Evolutionary conservation across 2,113 vertebrate species (phyloP), one percentile per base, ranked within the genome.

Genomic region (Lamprotornis superbus): DNA sequence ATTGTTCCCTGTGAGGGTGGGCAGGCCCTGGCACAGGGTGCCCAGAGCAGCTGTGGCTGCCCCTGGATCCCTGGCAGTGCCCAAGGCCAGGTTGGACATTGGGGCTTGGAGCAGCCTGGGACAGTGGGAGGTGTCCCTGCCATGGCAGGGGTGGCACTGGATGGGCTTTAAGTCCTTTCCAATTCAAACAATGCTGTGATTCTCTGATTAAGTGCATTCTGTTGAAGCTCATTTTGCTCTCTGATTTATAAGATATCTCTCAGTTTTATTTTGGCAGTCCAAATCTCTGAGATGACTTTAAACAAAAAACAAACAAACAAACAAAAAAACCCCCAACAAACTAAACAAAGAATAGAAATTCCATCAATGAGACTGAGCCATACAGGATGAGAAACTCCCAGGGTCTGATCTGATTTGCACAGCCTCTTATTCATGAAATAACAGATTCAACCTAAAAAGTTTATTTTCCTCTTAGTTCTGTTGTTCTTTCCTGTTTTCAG

Each of bases 101-200:
- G 49, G 24, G 49, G 24, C 24, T 50, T 40, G 49, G 49, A 50
- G 49, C 49, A 50, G 24, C 49, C 39, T 50, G 49, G 49, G 71
- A 28, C 33, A 57, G 53, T 57, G 53, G 71, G 1, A 57, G 33
- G 33, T 28, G 55, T 46, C 71, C 40, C 31, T 74, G 70, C 70
- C 53, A 35, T 46, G 53, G 53, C 40, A 28, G 71, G 18, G 53
- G 31, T n/a, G 55, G 42, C 2, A 47, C 25, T 37, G 56, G 73
- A 1, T 24, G 56, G 5, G 15, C 0, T 60, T 31, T 31, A 10
- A 60, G 9, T 13, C 9, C n/a, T 14, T 11, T 33, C n/a, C 56
- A 31, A 2, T 5, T 16, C 74, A 25, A 61, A 20, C 16, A 16
- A 31, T 25, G 5, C 22, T 20, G 10, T 2, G 17, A 33, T 33